Evolutionary conservation across 2,797 vertebrate species (phyloP), one percentile per base, ranked within the genome.

Genomic region (Acanthornis magna): DNA sequence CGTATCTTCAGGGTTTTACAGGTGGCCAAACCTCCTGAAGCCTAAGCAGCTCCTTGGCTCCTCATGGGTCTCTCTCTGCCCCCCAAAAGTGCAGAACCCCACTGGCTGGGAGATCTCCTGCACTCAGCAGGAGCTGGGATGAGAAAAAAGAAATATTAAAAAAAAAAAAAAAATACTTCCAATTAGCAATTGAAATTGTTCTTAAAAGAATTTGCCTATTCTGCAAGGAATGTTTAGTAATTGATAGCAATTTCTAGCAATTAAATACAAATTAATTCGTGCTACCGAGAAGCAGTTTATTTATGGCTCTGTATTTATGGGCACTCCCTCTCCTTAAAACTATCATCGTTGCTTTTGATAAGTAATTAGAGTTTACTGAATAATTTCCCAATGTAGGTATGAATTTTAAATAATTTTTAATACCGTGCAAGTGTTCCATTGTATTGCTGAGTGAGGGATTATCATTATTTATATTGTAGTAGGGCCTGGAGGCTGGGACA

Each of bases 211-310:
- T 96, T 92, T 94, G 91, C 89, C 80, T 96, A 96, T 97, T 96
- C 95, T 97, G 93, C 92, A 93, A 96, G 93, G 95, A 96, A 77
- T 97, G 96, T 96, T 96, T 97, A 87, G 96, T 95, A 98, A 98
- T 91, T 89, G 95, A 96, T 98, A 93, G 96, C 97, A 96, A 98
- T 98, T 98, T 97, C 96, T 97, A 93, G 97, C 97, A 98, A 98
- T 98, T 98, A 98, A 98, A 97, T 97, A 97, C 96, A 96, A 98
- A 97, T 98, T 98, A 98, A 97, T 98, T 98, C 36, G 71, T 96
- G 91, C 97, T 97, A 96, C 97, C 7, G 88, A 96, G 97, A 95
- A 96, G 97, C 93, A 80, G 96, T 96, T 97, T 97, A 97, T 98
- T 98, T 98, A 98, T 97, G 97, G 97, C 94, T 96, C 97, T 96